Percentiles rank a stretch among this genome's conserved stretches.
Conservation (phyloP, 2,888 invertebrate genomes). For the Diachrysia chrysitis region DNA sequence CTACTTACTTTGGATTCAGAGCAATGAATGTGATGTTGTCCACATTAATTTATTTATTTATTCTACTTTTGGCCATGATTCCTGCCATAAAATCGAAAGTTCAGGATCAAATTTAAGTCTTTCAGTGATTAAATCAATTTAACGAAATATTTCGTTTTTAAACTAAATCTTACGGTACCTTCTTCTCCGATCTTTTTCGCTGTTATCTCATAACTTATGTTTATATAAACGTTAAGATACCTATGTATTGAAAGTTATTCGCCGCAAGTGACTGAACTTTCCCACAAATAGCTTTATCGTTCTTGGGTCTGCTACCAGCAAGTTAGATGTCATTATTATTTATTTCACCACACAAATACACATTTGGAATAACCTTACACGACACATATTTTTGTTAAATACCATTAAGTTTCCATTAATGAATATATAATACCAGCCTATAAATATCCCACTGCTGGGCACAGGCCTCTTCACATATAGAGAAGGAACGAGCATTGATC, state of each 20-base stretch:
- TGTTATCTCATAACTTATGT: not conserved
- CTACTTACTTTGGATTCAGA: too few species aligned
- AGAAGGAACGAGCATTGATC: too few species aligned
- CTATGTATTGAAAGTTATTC: not conserved
- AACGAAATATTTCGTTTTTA: too few species aligned
- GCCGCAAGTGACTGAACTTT: slow-evolving; percentile 1
- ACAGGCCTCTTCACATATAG: too few species aligned
- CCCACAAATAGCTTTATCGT: not conserved
- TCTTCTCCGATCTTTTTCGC: too few species aligned
- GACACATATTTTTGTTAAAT: too few species aligned
- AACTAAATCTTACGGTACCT: not conserved
- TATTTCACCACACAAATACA: not conserved
- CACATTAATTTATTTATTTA: too few species aligned
- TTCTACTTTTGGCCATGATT: not conserved
- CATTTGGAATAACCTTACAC: not conserved
- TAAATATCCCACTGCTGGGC: too few species aligned
- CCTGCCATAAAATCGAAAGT: not conserved
- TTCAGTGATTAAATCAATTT: not conserved
- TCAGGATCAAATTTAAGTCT: not conserved
- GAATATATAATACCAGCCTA: too few species aligned
- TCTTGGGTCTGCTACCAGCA: not conserved
- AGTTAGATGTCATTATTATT: not conserved
- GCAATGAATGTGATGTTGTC: too few species aligned
- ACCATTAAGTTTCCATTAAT: too few species aligned
- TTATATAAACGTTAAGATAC: too few species aligned